Percentiles rank a stretch among this genome's conserved stretches.
These are phyloP conservation scores for Catamblyrhynchus diadema DNA, from an alignment of 2,797 vertebrate genomes.

Conservation along the genomic window DNA sequence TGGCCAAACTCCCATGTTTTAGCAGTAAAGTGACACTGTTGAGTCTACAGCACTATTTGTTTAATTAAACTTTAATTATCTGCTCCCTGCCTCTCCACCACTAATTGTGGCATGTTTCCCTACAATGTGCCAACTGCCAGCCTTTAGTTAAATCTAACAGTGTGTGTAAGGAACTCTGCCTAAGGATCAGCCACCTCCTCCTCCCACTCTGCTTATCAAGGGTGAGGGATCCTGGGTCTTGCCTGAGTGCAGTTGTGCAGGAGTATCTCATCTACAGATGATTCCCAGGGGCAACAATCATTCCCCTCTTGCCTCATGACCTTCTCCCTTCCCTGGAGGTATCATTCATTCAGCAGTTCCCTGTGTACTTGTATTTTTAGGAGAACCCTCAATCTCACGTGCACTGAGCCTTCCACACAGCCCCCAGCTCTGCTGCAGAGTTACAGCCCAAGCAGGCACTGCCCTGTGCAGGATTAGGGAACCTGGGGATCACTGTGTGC, in stretches of 20 bases:
- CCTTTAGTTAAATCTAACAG: neutral
- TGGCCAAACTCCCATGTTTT: neutral
- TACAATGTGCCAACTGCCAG: neutral
- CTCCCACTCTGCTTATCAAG: rapidly evolving
- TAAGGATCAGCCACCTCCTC: neutral
- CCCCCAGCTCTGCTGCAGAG: neutral
- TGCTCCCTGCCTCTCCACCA: neutral
- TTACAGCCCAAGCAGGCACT: neutral
- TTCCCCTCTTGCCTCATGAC: neutral
- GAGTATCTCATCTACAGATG: neutral
- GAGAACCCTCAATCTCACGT: neutral
- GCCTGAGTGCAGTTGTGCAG: neutral
- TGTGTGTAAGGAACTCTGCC: neutral
- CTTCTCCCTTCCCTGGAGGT: neutral
- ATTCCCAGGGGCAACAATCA: neutral
- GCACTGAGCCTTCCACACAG: neutral
- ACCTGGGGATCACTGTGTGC: neutral
- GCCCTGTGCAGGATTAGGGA: neutral
- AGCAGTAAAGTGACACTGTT: neutral
- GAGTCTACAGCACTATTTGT: neutral
- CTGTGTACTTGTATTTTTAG: neutral
- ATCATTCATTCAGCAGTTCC: neutral
- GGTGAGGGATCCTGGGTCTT: neutral
- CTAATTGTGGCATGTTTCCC: neutral
- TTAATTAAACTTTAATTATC: constrained; percentile 52